A percentile compares a stretch with the other conserved stretches of the same genome.
Evolutionary conservation across 1,140 invertebrate species (phyloP).

Genomic region (Bactericera cockerelli): DNA sequence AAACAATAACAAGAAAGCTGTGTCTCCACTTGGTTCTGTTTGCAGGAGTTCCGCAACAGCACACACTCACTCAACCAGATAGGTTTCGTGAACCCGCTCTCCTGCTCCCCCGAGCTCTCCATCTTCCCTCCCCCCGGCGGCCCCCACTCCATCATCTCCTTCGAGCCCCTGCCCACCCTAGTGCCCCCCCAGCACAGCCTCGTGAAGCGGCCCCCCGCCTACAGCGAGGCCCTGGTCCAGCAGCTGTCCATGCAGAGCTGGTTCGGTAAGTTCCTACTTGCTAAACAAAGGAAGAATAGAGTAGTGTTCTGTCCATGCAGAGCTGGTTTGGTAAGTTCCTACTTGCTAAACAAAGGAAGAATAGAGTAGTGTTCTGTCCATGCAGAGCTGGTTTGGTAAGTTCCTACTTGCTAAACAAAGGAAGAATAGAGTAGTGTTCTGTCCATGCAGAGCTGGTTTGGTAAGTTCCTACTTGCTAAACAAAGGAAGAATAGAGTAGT

Average conservation of each 20-base stretch:
- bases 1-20: too few relatives aligned
- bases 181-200: slow-evolving; percentile 3
- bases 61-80: slow-evolving; percentile 11
- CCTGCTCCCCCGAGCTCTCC: slow-evolving; percentile 16
- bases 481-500: too few relatives aligned
- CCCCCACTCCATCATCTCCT: slow-evolving; percentile 5
- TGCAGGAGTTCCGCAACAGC: slow-evolving; percentile 15
- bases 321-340: slow-evolving; percentile 23
- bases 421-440: too few relatives aligned
- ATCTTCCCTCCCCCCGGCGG: slow-evolving; percentile 21
- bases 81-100: slow-evolving; percentile 17
- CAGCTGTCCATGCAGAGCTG: slow-evolving; percentile 16
- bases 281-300: too few relatives aligned
- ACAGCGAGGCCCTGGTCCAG: slow-evolving; percentile 7
- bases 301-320: slow-evolving; percentile 8
- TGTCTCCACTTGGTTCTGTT: too few relatives aligned
- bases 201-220: not conserved
- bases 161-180: slow-evolving; percentile 15
- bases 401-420: too few relatives aligned
- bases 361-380: too few relatives aligned
- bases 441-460: slow-evolving; percentile 19
- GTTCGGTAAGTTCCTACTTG: slow-evolving; percentile 23
- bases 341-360: too few relatives aligned
- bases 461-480: too few relatives aligned
- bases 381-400: slow-evolving; percentile 21